Evolutionary conservation across 2,797 vertebrate genomes (phyloP).

Genomic region (Myotis daubentonii): DNA sequence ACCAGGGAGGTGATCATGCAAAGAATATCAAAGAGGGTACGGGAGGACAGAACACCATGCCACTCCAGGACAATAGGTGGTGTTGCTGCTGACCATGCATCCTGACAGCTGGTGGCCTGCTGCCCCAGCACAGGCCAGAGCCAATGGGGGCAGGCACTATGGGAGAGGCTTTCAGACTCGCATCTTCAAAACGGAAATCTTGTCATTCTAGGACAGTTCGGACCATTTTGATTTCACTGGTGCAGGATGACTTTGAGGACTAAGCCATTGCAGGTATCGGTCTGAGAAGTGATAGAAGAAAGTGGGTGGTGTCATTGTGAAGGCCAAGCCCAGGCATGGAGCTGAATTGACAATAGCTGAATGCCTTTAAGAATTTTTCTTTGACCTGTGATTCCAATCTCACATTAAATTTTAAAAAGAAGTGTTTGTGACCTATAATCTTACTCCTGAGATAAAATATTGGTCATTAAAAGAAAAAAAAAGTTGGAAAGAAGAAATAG

Average conservation of each 20-base stretch:
- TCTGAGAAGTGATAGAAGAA: background rate
- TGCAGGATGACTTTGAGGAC: fast-evolving
- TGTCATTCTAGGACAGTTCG: fast-evolving
- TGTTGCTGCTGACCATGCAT: fast-evolving
- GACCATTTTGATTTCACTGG: background rate
- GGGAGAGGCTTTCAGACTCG: background rate
- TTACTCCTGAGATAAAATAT: background rate
- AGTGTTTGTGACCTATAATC: background rate
- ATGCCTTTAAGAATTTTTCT: background rate
- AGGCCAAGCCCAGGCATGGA: background rate
- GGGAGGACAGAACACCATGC: too few relatives aligned
- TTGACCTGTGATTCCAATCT: background rate
- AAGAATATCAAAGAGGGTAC: background rate
- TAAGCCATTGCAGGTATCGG: background rate
- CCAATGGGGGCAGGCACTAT: fast-evolving
- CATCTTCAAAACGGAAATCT: fast-evolving
- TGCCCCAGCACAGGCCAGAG: background rate
- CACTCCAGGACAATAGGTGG: fast-evolving
- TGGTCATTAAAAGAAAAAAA: background rate
- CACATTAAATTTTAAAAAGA: background rate
- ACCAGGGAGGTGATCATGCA: fast-evolving
- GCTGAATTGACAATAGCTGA: background rate
- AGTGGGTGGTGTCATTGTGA: background rate
- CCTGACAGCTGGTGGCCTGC: background rate
- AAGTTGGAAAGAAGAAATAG: background rate